phyloP scores from a whole-genome alignment of 53 echinoderm and acorn worm species.

The Patiria pectinifera region DNA sequence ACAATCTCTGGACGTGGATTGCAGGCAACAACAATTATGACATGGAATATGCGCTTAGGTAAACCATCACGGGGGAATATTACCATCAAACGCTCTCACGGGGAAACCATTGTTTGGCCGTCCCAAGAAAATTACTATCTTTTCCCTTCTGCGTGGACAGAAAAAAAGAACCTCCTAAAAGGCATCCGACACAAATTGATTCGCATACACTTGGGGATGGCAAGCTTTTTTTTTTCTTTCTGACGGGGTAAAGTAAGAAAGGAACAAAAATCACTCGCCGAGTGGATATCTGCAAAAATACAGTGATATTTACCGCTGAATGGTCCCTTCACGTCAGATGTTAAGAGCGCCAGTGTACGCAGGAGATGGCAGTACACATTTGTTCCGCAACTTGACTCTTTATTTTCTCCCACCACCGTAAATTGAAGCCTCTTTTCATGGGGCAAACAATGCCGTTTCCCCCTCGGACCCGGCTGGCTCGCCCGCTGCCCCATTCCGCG shows the following conservation, averaged over 20 bases:
- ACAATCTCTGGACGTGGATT: conserved; percentile 37
- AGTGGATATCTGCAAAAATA: conserved; percentile 35
- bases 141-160: background rate
- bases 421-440: conserved; percentile 59
- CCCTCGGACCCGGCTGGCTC: conserved; percentile 40
- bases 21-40: conserved; percentile 57
- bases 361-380: conserved; percentile 25
- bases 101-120: conserved; percentile 45
- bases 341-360: conserved; percentile 38
- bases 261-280: conserved; percentile 12
- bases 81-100: conserved; percentile 54
- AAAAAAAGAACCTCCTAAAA: conserved; percentile 37
- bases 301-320: conserved; percentile 51
- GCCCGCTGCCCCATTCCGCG: conserved; percentile 24
- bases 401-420: conserved; percentile 40
- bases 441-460: conserved; percentile 61
- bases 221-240: background rate
- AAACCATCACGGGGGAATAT: conserved; percentile 64
- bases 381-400: conserved; percentile 60
- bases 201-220: conserved; percentile 44
- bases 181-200: conserved; percentile 62
- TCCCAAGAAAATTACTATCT: conserved; percentile 41
- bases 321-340: conserved; percentile 41
- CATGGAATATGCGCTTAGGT: conserved; percentile 51
- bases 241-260: background rate